Percentiles rank a stretch among this genome's conserved stretches.
Conservation (phyloP, 2,888 invertebrate genomes). For the Achlya flavicornis region DNA sequence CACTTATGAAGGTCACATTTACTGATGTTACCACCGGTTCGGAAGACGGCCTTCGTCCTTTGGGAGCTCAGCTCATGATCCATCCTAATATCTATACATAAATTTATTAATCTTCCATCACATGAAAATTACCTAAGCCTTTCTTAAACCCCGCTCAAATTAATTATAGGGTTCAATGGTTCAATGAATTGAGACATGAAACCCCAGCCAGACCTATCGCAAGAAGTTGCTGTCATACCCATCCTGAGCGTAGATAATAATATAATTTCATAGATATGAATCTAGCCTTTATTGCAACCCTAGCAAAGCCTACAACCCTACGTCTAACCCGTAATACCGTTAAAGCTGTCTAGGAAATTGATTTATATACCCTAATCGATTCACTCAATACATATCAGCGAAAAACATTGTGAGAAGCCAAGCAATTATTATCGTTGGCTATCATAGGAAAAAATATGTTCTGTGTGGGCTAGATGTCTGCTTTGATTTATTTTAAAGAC, state of each 20-base stretch:
- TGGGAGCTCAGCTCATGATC: too few relatives aligned
- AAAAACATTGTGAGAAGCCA: slow-evolving; percentile 1
- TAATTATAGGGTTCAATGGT: slow-evolving; percentile 5
- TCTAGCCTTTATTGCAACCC: background rate
- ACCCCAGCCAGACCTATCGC: background rate
- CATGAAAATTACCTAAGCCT: background rate
- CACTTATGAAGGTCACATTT: too few relatives aligned
- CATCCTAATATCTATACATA: background rate
- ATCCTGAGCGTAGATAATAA: background rate
- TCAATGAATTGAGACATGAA: background rate
- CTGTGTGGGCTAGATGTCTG: background rate
- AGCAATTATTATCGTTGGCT: slow-evolving; percentile 8
- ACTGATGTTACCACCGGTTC: too few relatives aligned
- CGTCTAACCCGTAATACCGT: slow-evolving; percentile 16
- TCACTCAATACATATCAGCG: slow-evolving; percentile 10
- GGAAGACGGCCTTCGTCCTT: too few relatives aligned
- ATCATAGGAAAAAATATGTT: background rate
- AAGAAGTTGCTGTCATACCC: background rate
- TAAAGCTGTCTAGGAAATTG: slow-evolving; percentile 27
- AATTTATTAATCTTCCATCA: background rate
- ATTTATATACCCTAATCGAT: slow-evolving; percentile 20
- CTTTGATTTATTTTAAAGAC: too few relatives aligned
- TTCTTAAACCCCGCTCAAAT: background rate
- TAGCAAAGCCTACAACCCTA: background rate
- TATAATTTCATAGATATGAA: background rate